Evolutionary conservation across 1,140 invertebrate species (phyloP).

Genomic region (Saxidomus purpurata): DNA sequence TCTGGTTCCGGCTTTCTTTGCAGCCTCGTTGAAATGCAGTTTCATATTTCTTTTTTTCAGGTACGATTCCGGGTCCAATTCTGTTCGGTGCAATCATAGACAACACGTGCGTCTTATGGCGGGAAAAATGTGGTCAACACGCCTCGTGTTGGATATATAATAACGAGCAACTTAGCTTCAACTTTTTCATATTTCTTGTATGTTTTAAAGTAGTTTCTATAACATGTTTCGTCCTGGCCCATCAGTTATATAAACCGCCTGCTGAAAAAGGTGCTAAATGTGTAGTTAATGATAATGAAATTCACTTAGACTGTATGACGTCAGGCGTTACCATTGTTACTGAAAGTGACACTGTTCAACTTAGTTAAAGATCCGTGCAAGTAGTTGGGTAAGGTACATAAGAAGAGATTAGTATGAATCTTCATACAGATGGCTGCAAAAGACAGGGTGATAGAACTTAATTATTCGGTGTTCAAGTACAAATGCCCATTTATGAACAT

Average conservation of each 20-base stretch:
- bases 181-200: conserved; percentile 60
- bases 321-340: conserved; percentile 31
- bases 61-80: conserved; percentile 84
- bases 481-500: no score
- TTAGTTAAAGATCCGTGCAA: no score
- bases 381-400: no score
- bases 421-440: background rate
- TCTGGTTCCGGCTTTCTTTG: no score
- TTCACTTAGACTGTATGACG: background rate
- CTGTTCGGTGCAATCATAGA: conserved; percentile 84
- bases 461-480: no score
- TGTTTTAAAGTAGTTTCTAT: conserved; percentile 60
- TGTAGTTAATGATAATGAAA: background rate
- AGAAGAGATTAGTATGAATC: no score
- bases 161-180: conserved; percentile 77
- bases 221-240: conserved; percentile 56
- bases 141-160: conserved; percentile 85
- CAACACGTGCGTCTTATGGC: conserved; percentile 83
- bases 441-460: no score
- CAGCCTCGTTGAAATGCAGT: no score
- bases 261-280: conserved; percentile 28
- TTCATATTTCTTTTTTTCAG: conserved; percentile 74
- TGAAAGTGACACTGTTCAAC: background rate
- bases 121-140: conserved; percentile 79
- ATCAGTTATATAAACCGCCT: conserved; percentile 68